Base-by-base conservation (phyloP, 92 coral and sea anemone species). In the Bergia puertoricense region DNA sequence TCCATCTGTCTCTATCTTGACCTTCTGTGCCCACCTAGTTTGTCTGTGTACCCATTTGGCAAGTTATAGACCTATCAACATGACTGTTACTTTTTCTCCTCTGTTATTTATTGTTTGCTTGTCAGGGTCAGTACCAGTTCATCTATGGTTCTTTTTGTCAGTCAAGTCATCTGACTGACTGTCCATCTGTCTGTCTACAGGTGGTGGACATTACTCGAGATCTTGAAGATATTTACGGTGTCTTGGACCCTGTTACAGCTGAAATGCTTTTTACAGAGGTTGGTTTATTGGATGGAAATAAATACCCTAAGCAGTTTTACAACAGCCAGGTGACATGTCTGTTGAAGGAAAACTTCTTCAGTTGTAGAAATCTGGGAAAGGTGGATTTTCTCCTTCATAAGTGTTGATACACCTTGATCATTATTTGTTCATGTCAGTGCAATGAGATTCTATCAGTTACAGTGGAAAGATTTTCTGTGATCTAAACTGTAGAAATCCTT, bases 251-350 rank as follows among this genome's bases (percentile, higher is more conserved):
- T 79, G 94, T 93, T 20, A 40, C 59, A 41, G 82, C 88, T 43
- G 96, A 95, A 86, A 79, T 44, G 68, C 92, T 95, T 23, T 9
- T 95, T 50, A 89, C 86, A 9, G 93, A 95, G 96, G 98, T 95
- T 78, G 42, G 71, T 51, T 46, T 59, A 9, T 22, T n/a, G 4
- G 51, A 5, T 42, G 46, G 43, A 76, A 40, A 8, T 10, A 79
- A 75, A 42, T 81, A 5, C 18, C 18, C 46, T 43, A 14, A 68
- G 56, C 68, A 5, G 16, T 22, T 30, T 66, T 40, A 22, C 5
- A 18, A 20, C 8, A 22, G 69, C 69, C 68, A 62, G 11, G 15
- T 18, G 30, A 16, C 30, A 62, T 3, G 0, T 62, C 67, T 57
- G 67, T 57, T 71, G 76, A 10, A 71, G 72, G 72, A 4, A 48